Conservation (phyloP, 1,140 invertebrate genomes). For the Meloidogyne hapla region DNA sequence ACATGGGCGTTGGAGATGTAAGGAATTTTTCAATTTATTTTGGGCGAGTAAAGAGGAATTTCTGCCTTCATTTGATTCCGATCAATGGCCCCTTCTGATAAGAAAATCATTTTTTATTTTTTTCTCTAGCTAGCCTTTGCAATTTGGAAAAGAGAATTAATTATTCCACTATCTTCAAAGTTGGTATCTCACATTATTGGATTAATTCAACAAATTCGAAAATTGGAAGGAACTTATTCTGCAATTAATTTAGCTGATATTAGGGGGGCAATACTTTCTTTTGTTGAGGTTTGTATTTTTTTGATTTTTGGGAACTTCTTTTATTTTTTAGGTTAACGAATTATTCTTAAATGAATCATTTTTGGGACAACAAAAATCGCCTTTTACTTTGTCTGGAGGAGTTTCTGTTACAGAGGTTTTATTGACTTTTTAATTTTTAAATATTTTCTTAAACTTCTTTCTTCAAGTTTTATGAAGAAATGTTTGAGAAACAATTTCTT, state of each 20-base stretch:
- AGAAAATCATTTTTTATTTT: too few species aligned
- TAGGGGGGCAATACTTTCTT: constrained; percentile 50
- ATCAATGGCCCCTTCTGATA: too few species aligned
- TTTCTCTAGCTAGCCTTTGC: constrained; percentile 48
- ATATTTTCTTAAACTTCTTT: too few species aligned
- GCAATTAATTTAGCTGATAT: constrained; percentile 35
- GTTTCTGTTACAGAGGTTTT: constrained; percentile 2
- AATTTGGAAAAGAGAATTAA: constrained; percentile 52
- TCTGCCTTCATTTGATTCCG: neutral
- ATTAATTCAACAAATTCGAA: constrained; percentile 40
- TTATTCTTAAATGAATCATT: constrained; percentile 17
- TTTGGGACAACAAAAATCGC: neutral
- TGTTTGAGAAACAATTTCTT: constrained; percentile 49
- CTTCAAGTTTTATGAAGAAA: constrained; percentile 44
- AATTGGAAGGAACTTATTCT: constrained; percentile 21
- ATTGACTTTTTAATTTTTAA: neutral
- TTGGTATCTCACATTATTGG: constrained; percentile 37
- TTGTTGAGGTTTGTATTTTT: constrained; percentile 45
- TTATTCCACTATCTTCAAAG: constrained; percentile 38
- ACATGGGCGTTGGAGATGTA: constrained; percentile 50
- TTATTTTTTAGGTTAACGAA: constrained; percentile 20
- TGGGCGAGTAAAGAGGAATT: neutral
- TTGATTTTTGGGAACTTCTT: constrained; percentile 3
- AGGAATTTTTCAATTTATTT: constrained; percentile 6
- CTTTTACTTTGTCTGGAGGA: constrained; percentile 14